Evolutionary conservation across 2,888 invertebrate genomes (phyloP), one percentile per base, ranked within the genome.

Genomic region (Thymelicus sylvestris): DNA sequence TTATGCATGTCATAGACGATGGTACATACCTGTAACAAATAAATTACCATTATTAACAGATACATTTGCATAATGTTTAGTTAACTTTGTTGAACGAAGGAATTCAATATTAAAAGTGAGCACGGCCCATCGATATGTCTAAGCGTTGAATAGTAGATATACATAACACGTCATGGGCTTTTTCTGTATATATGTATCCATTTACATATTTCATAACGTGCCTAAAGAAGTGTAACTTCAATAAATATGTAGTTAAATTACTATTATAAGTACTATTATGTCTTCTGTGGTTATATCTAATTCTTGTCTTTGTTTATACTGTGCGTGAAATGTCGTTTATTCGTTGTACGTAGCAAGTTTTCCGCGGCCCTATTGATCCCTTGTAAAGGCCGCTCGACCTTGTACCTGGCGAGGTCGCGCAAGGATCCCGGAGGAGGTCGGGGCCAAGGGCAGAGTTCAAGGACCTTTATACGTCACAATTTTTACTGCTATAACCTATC

Each of bases 391-490:
- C 62, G 48, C 48, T 63, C 48, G 63, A 63, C 63, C 48, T 63
- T 63, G 48, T 63, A 50, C 48, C 47, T n/a, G 44, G 8, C 63
- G 63, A 63, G 66, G 50, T 55, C 59, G 64, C 63, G n/a, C 50
- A 70, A 69, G 68, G 74, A 67, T 70, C 24, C 44, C 60, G 67
- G n/a, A 67, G n/a, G 24, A 70, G 74, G 74, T 65, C 66, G 71
- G 60, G 64, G 12, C 47, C 52, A 15, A 39, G 64, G 38, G 5
- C 31, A 31, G 31, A 31, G 31, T 31, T 31, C 52, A 55, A 55
- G 10, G 55, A 55, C 55, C 55, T 24, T 55, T 55, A 24, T 24
- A 24, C 55, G 24, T 55, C 55, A 55, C 55, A 55, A 7, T 15
- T 52, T 47, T 7, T 52, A 19, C 7, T 19, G 15, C 7, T 52